Base-by-base conservation (phyloP, 1,140 invertebrate species). In the Lethocerus indicus region DNA sequence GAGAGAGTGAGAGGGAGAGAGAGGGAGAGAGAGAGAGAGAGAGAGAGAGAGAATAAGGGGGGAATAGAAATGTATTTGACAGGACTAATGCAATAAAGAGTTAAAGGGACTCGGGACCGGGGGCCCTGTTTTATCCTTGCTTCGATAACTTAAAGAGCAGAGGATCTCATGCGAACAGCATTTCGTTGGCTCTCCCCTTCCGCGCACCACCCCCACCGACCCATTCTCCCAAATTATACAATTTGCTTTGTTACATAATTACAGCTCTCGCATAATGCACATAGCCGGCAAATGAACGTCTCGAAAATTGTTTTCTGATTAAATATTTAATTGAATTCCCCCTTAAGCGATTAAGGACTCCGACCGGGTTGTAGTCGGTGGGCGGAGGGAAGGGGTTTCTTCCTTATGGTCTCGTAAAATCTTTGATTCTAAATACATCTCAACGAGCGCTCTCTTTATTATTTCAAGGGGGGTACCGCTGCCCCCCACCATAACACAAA, bases 221-320 rank as follows among this genome's bases (percentile, higher is more conserved):
- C 41, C 41, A 39, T n/a, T 20, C 32, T 26, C 20, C 28, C 40
- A 23, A 24, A 32, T 53, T 44, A 32, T 26, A 36, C 49, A 50
- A 51, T 55, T 49, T 44, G 37, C 50, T 52, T 52, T 49, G 50
- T 54, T 51, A 51, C 47, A 49, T 50, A 52, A 52, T 55, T 55
- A 49, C 47, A 47, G 32, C 36, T 44, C 40, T 36, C 35, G 23
- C 47, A 52, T 52, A 49, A 49, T 52, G 18, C 26, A 43, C 51
- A 37, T 18, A 41, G 45, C 44, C 18, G 24, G 40, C 40, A 42
- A 42, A 42, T 42, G 43, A 49, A 52, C 39, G 51, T 55, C 46
- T 55, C 53, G 36, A 16, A 49, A 53, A 52, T 55, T 55, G 54
- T 55, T 55, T 55, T 47, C 50, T 55, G 51, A 55, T 52, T 52